Evolutionary conservation across 2,113 vertebrate species (phyloP).

Genomic region (Motacilla alba): DNA sequence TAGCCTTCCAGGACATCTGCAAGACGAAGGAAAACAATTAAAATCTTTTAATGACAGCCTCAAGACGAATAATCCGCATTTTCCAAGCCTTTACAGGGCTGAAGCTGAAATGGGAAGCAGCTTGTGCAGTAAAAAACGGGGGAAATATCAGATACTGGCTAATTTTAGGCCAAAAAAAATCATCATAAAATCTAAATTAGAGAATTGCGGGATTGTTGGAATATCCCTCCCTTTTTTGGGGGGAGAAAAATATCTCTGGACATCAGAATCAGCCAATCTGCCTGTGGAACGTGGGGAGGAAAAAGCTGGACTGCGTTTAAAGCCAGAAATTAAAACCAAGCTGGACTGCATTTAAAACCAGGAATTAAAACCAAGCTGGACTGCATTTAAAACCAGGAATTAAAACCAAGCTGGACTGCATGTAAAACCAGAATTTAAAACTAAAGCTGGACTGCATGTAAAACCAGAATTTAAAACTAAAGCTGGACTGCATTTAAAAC

Average conservation of each 20-base stretch:
- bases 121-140: not conserved
- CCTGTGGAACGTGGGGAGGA: not conserved
- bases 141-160: not conserved
- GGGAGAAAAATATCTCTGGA: not conserved
- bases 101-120: not conserved
- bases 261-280: not conserved
- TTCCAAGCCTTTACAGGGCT: rapidly evolving
- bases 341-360: no score
- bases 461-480: no score
- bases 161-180: not conserved
- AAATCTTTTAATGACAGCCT: not conserved
- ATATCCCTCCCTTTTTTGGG: not conserved
- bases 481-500: no score
- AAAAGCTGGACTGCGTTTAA: not conserved
- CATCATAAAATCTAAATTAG: not conserved
- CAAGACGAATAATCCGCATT: not conserved
- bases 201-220: not conserved
- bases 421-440: no score
- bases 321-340: no score
- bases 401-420: no score
- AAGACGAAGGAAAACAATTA: not conserved
- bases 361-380: no score
- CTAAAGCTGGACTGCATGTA: no score
- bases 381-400: no score
- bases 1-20: slow-evolving; percentile 92